phyloP scores from a whole-genome alignment of 1,140 invertebrate genomes.

The Musca vetustissima region DNA sequence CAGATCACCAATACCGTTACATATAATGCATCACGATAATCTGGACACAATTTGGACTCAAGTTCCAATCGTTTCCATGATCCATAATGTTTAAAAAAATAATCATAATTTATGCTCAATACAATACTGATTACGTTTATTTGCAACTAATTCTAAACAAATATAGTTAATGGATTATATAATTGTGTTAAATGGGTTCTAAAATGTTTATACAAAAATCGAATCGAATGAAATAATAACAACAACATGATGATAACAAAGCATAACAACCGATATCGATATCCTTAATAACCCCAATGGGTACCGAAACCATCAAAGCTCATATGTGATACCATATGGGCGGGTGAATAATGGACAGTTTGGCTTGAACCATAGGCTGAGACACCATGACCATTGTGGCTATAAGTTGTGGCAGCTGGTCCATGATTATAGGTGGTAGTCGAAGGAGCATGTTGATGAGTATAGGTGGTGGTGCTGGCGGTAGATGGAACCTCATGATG shows the following conservation, averaged over 20 bases:
- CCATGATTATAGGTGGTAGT: slow-evolving; percentile 48
- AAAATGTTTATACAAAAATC: slow-evolving; percentile 6
- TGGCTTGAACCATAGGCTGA: slow-evolving; percentile 55
- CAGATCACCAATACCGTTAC: too few relatives aligned
- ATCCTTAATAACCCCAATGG: slow-evolving; percentile 58
- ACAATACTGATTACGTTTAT: too few relatives aligned
- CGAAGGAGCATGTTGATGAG: slow-evolving; percentile 54
- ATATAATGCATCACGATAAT: too few relatives aligned
- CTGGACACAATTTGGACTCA: too few relatives aligned
- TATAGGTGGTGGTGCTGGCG: slow-evolving; percentile 58
- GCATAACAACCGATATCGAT: too few relatives aligned
- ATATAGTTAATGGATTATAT: too few relatives aligned
- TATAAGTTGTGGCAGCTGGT: slow-evolving; percentile 45
- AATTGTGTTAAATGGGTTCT: too few relatives aligned
- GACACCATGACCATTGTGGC: slow-evolving; percentile 54
- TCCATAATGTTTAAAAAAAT: too few relatives aligned
- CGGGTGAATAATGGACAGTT: slow-evolving; percentile 58
- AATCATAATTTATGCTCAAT: too few relatives aligned
- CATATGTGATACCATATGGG: slow-evolving; percentile 60
- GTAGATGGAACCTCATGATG: slow-evolving; percentile 28
- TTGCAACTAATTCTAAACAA: too few relatives aligned
- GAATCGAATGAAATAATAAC: slow-evolving; percentile 29
- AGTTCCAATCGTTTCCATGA: too few relatives aligned
- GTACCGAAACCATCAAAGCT: slow-evolving; percentile 59
- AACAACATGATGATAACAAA: neutral